phyloP scores from a whole-genome alignment of 2,888 invertebrate genomes.

The Cryptocephalus primarius region DNA sequence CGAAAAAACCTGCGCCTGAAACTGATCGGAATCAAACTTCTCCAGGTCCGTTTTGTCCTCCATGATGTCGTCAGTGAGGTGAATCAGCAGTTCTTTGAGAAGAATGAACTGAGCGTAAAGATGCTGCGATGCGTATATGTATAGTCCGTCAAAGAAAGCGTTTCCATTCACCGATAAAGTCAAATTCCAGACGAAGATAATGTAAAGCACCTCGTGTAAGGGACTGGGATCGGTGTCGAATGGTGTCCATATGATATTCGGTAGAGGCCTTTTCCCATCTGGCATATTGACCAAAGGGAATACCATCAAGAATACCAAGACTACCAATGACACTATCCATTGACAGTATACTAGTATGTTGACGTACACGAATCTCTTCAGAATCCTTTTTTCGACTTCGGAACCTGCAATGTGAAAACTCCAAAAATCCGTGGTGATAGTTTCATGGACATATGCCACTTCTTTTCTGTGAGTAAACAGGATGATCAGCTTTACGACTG shows the following conservation, averaged over 20 bases:
- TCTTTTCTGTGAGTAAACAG: constrained; percentile 7
- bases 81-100: constrained; percentile 8
- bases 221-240: constrained; percentile 14
- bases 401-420: constrained; percentile 10
- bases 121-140: constrained; percentile 12
- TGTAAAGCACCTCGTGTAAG: constrained; percentile 12
- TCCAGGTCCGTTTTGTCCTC: constrained; percentile 6
- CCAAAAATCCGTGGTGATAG: constrained; percentile 12
- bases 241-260: constrained; percentile 13
- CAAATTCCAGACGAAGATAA: constrained; percentile 10
- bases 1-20: constrained; percentile 9
- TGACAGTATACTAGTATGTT: constrained; percentile 5
- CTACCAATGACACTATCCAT: constrained; percentile 1
- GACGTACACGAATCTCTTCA: constrained; percentile 6
- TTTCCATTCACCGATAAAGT: constrained; percentile 10
- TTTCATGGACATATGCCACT: constrained; percentile 10
- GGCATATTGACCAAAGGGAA: constrained; percentile 13
- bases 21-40: constrained; percentile 11
- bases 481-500: constrained; percentile 9
- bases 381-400: constrained; percentile 3
- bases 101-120: constrained; percentile 12
- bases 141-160: constrained; percentile 11
- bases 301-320: constrained; percentile 4
- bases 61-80: constrained; percentile 10
- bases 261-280: constrained; percentile 11